Base-by-base conservation (phyloP, 1,140 invertebrate genomes). In the Hycleus cichorii region DNA sequence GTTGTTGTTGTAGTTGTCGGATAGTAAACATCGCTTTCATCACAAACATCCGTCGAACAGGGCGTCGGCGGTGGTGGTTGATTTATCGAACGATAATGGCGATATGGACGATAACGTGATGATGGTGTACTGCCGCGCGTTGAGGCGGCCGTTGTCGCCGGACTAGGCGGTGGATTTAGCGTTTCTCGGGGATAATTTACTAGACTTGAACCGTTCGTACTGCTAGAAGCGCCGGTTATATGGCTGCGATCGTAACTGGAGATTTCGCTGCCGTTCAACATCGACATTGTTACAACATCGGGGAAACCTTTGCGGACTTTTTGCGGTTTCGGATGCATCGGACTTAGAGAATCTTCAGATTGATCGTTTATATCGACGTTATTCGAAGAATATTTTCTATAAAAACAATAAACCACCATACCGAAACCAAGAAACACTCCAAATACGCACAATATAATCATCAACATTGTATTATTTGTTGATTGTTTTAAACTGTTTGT, bases 51-150 rank as follows among this genome's bases (percentile, higher is more conserved):
- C 2, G 94, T 96, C 63, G 90, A 92, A 72, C 92, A 95, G 0
- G 94, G 93, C 5, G 93, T 96, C 3, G 93, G 93, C 1, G 92
- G 93, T 11, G 93, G 93, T 2, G 91, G 91, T 63, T 89, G 84
- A 76, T 92, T 90, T 27, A 85, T 84, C 12, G 81, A 82, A 60
- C 87, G 82, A 72, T 92, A 91, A 70, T 87, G 84, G 24, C 87
- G 78, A 72, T 90, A 89, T 1, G 86, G 84, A 43, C 84, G 80
- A 50, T 80, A 79, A 24, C 78, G 70, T 9, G 80, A 79, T 1
- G 77, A 75, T 12, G 84, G 83, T 32, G 81, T 83, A 55, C 76
- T 79, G 3, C 75, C 52, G 64, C 80, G 58, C 4, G 78, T 79
- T 2, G 79, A 80, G 57, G 78, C 81, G 5, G 81, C 83, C 6